These are phyloP conservation scores for Antennarius striatus DNA, from an alignment of 2,113 vertebrate genomes.

Conservation along the genomic window DNA sequence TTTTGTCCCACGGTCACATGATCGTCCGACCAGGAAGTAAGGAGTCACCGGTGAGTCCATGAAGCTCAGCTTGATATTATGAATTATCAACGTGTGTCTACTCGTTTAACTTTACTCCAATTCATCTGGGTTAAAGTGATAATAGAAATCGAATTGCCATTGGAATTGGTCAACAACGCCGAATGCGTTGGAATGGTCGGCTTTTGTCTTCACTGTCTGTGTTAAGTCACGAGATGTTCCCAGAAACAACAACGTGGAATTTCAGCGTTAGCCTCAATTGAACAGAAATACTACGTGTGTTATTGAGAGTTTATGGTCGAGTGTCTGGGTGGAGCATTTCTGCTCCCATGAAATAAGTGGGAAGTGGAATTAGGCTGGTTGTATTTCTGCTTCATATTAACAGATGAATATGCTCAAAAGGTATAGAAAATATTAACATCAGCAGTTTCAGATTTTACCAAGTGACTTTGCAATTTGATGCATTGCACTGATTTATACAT, in stretches of 20 bases:
- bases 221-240: too few species aligned
- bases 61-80: slow-evolving; percentile 8
- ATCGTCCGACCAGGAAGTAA: slow-evolving; percentile 69
- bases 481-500: neutral
- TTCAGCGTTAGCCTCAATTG: too few species aligned
- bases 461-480: neutral
- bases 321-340: too few species aligned
- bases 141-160: neutral
- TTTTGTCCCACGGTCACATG: slow-evolving; percentile 58
- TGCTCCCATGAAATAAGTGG: too few species aligned
- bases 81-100: neutral
- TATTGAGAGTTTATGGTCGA: too few species aligned
- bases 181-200: too few species aligned
- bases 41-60: slow-evolving; percentile 63
- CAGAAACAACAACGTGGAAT: too few species aligned
- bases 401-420: neutral
- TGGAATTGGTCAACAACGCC: too few species aligned
- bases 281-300: too few species aligned
- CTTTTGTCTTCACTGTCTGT: too few species aligned
- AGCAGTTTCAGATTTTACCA: neutral
- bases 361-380: too few species aligned
- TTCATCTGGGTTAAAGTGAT: neutral
- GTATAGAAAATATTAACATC: neutral
- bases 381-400: neutral
- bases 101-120: neutral